phyloP scores from a whole-genome alignment of 2,888 invertebrate species.

The Leptogaster cylindrica region DNA sequence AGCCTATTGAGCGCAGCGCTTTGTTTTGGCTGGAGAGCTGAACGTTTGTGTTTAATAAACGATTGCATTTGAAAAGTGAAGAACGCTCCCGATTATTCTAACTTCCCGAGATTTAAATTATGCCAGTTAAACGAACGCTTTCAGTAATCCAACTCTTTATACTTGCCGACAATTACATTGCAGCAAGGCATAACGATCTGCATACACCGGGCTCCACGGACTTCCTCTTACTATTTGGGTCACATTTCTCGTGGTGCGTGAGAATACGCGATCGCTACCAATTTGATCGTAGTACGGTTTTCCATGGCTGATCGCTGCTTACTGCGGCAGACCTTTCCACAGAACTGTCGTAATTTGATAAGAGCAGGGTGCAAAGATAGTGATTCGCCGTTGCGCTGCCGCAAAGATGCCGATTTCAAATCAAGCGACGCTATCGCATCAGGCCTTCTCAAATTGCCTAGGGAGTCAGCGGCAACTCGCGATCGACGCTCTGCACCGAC shows the following conservation, averaged over 20 bases:
- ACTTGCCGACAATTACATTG: too few relatives aligned
- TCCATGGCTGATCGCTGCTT: background rate
- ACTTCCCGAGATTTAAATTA: too few relatives aligned
- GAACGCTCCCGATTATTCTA: too few relatives aligned
- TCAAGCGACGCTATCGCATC: background rate
- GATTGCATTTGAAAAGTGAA: too few relatives aligned
- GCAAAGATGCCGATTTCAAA: background rate
- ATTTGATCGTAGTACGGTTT: constrained; percentile 4
- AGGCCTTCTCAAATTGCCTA: background rate
- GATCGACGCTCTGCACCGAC: constrained; percentile 1
- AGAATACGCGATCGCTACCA: constrained; percentile 1
- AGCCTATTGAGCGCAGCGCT: too few relatives aligned
- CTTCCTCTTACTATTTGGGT: background rate
- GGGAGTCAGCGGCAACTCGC: background rate
- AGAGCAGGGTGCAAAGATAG: background rate
- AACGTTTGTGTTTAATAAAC: too few relatives aligned
- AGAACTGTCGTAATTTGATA: too few relatives aligned
- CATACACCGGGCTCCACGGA: background rate
- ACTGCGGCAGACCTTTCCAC: too few relatives aligned
- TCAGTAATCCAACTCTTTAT: too few relatives aligned
- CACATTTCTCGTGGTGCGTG: background rate
- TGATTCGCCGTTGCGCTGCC: background rate
- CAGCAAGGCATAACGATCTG: constrained; percentile 5
- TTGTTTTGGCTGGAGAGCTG: too few relatives aligned
- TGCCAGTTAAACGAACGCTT: too few relatives aligned